Percentiles rank a stretch among this genome's conserved stretches.
Conservation (phyloP, 2,888 invertebrate species). For the Auanema sp. region DNA sequence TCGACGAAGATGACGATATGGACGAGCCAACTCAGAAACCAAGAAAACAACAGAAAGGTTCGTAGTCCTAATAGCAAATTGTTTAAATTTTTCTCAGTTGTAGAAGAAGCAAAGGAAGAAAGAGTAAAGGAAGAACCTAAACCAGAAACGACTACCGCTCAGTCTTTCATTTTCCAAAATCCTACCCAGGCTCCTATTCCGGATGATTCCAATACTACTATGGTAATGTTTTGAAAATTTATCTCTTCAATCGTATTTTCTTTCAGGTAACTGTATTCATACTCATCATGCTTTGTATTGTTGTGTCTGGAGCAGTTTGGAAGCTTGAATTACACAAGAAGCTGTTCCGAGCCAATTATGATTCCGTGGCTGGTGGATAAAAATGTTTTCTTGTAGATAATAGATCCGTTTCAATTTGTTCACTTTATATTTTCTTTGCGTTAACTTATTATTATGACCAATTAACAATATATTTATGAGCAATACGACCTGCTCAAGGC, state of each 20-base stretch:
- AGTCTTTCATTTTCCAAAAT: conserved; percentile 55
- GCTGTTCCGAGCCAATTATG: conserved; percentile 63
- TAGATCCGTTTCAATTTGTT: background rate
- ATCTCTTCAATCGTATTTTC: background rate
- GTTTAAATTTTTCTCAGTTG: background rate
- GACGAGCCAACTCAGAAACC: conserved; percentile 15
- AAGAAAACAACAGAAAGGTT: conserved; percentile 3
- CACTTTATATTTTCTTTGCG: too few species aligned
- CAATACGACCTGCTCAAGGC: too few species aligned
- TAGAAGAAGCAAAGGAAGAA: conserved; percentile 34
- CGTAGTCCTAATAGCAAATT: background rate
- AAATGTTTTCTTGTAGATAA: background rate
- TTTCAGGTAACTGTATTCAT: conserved; percentile 55
- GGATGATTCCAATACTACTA: conserved; percentile 50
- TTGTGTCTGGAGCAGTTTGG: conserved; percentile 60
- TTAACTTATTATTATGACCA: too few species aligned
- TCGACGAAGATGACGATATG: conserved; percentile 31
- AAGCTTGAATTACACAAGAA: conserved; percentile 62
- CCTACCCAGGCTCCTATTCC: conserved; percentile 55
- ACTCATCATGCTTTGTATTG: conserved; percentile 60
- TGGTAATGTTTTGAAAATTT: conserved; percentile 23
- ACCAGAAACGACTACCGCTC: conserved; percentile 31
- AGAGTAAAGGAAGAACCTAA: conserved; percentile 34
- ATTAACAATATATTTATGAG: too few species aligned
- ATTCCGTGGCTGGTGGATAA: conserved; percentile 60